These are phyloP conservation scores for Neoarius graeffei DNA, from an alignment of 2,113 vertebrate species.

Conservation along the genomic window DNA sequence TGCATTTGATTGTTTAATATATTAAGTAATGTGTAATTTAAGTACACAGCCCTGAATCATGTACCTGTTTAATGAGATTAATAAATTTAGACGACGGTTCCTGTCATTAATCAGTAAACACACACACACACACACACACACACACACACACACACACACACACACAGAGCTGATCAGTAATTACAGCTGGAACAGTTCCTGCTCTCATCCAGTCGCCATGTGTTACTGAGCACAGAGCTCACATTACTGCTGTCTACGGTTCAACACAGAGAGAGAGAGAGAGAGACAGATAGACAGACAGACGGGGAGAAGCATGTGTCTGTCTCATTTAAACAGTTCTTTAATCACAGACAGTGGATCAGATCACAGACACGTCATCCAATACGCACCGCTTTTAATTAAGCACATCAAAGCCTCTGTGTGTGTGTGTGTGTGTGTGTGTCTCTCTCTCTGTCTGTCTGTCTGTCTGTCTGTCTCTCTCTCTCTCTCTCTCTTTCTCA, in stretches of 20 bases:
- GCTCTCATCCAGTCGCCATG: slow-evolving; percentile 17
- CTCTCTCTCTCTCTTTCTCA: no score
- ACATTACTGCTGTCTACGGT: neutral
- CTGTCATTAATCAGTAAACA: neutral
- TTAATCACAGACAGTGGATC: slow-evolving; percentile 11
- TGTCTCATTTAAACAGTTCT: slow-evolving; percentile 1
- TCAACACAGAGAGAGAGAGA: neutral
- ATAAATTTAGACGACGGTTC: neutral
- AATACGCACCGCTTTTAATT: slow-evolving; percentile 46
- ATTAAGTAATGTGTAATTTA: neutral
- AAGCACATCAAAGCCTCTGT: slow-evolving; percentile 19
- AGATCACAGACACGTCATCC: slow-evolving; percentile 17
- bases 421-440: no score
- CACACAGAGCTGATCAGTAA: slow-evolving; percentile 2
- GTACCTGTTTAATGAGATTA: slow-evolving; percentile 1
- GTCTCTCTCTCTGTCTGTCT: no score
- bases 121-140: neutral
- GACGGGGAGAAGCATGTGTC: neutral
- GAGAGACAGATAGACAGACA: neutral
- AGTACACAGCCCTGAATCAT: neutral
- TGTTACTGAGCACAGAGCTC: slow-evolving; percentile 21
- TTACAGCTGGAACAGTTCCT: slow-evolving; percentile 7
- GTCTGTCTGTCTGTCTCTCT: no score
- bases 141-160: neutral
- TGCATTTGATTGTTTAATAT: neutral